Evolutionary conservation across 2,113 vertebrate genomes (phyloP).

Genomic region (Sterna hirundo): DNA sequence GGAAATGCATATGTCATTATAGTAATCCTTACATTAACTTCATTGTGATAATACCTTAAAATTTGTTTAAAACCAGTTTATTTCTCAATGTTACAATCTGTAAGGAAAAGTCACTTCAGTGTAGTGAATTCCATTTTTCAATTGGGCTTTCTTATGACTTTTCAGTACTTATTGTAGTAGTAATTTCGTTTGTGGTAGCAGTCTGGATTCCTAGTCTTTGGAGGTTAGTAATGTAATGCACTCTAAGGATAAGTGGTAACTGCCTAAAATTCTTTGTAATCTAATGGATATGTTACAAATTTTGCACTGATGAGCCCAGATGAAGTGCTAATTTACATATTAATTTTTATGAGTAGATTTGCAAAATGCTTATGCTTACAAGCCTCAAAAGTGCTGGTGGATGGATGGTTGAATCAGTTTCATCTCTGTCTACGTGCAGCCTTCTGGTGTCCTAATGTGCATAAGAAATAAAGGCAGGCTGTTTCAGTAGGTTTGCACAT

Average conservation of each 20-base stretch:
- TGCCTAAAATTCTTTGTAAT: not conserved
- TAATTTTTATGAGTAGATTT: not conserved
- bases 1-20: not conserved
- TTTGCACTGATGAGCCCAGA: not conserved
- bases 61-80: not conserved
- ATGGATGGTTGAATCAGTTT: not conserved
- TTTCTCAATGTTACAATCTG: not conserved
- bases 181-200: not conserved
- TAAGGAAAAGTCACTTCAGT: not conserved
- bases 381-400: not conserved
- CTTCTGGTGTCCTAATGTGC: not conserved
- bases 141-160: not conserved
- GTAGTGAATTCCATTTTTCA: not conserved
- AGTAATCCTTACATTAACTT: not conserved
- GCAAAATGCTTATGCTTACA: not conserved
- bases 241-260: not conserved
- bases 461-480: not conserved
- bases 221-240: not conserved
- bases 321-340: not conserved
- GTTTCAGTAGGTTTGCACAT: not conserved
- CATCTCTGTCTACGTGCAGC: not conserved
- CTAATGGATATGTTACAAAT: not conserved
- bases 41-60: not conserved
- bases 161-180: not conserved
- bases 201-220: not conserved